Evolutionary conservation across 2,888 invertebrate species (phyloP), one percentile per base, ranked within the genome.

Genomic region (Ligdia adustata): DNA sequence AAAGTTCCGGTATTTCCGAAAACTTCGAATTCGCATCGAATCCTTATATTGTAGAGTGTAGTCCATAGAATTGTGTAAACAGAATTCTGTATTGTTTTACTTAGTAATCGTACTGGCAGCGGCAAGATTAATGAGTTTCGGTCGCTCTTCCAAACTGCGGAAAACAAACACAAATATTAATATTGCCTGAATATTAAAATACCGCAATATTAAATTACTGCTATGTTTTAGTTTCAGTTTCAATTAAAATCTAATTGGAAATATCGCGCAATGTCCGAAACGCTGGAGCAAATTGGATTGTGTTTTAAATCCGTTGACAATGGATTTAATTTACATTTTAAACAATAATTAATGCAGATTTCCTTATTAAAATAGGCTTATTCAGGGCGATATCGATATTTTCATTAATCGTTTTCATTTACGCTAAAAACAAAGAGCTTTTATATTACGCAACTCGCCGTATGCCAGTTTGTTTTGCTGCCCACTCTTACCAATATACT

Each of bases 41-140:
- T 5, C 5, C 16, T 16, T 16, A 16, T 16, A 37, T 28, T 54
- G 13, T 28, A 2, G n/a, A 9, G 80, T 62, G 85, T 57, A 57
- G 57, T 52, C n/a, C n/a, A n/a, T n/a, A n/a, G 38, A 52, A 50
- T 52, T 52, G 48, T 53, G 42, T 49, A 42, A 20, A 45, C 47
- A 52, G 49, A 49, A 35, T 47, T 42, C 5, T 38, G 45, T 50
- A 32, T 45, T 55, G 48, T 51, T 50, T 52, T 28, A 45, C 39
- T 55, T 31, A 34, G 29, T 55, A 47, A 54, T 51, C 47, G 48
- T 24, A 29, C 33, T 37, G 46, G 12, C 46, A 34, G 51, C 24
- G 32, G 32, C 29, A 43, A 49, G 51, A 55, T 51, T 51, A 49
- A 55, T 55, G 46, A 49, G 46, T 34, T 40, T 45, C 43, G 52